Evolutionary conservation across 2,113 vertebrate genomes (phyloP), one percentile per base, ranked within the genome.

Genomic region (Nothobranchius kuhntae): DNA sequence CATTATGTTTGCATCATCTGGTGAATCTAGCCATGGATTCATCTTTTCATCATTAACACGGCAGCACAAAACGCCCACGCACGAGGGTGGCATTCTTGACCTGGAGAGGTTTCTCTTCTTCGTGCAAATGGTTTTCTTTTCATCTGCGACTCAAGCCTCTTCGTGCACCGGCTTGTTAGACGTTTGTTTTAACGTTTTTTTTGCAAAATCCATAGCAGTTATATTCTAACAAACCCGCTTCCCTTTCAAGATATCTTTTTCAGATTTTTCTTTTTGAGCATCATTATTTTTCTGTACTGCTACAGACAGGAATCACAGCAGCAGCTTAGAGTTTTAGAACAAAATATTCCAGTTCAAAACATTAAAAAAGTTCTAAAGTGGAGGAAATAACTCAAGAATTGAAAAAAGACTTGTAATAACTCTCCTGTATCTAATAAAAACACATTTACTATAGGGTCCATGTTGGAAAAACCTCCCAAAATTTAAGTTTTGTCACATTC

Each of bases 91-190:
- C 0, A 12, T 36, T 52, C 9, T 63, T 65, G 61, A 65, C 54
- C 42, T 46, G 13, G 59, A 58, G 2, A 2, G 24, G n/a, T 36
- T 59, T 47, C 53, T 57, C 47, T 53, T 65, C 54, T 26, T 13
- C 54, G 56, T 46, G 38, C 24, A 72, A 64, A 38, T 9, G 40
- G 53, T 24, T 73, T 73, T 72, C 17, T 47, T 13, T 9, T 63
- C 24, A 63, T 11, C 44, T 21, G 9, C 14, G 24, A 60, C 21
- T 21, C 42, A 13, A 13, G 3, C 1, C 13, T 45, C 42, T 60
- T 6, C 13, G 9, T 38, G 14, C 6, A n/a, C 1, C 6, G 4
- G 26, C 30, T 46, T 17, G 60, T 62, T 62, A 21, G 30, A 40
- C 15, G 21, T 21, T 12, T 50, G n/a, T 35, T 50, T 17, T 36